phyloP scores from a whole-genome alignment of 2,888 invertebrate species.

The Esperia sulphurella region DNA sequence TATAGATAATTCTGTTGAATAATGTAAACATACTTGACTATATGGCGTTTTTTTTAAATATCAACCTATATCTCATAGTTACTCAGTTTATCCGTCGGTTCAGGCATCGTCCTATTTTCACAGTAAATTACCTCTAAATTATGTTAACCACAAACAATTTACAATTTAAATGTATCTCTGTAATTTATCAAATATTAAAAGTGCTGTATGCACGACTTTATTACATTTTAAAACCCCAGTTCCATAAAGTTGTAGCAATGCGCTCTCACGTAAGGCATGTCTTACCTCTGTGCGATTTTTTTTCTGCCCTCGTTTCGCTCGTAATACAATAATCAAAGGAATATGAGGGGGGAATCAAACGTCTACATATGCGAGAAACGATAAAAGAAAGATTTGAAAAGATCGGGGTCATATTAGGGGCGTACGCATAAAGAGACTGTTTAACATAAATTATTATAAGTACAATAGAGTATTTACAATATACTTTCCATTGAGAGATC shows the following conservation, averaged over 20 bases:
- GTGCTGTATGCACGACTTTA: no score
- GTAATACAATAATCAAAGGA: conserved; percentile 76
- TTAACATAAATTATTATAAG: not conserved
- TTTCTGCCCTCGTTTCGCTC: conserved; percentile 55
- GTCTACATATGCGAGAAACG: conserved; percentile 65
- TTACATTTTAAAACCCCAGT: no score
- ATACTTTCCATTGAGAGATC: not conserved
- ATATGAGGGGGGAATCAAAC: conserved; percentile 72
- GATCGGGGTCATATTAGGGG: conserved; percentile 45
- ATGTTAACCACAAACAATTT: no score
- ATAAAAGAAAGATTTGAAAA: conserved; percentile 58
- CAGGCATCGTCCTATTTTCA: no score
- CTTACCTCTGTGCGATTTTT: conserved; percentile 25
- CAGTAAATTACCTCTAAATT: no score
- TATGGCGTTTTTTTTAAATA: no score
- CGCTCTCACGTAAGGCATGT: not conserved
- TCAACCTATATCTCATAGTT: no score
- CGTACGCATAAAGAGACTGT: conserved; percentile 21
- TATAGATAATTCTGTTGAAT: no score
- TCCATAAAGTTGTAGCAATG: not conserved
- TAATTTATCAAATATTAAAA: no score
- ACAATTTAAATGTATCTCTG: no score
- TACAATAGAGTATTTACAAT: not conserved
- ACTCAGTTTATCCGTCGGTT: no score
- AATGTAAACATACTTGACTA: no score